phyloP scores from a whole-genome alignment of 2,888 invertebrate species.

The Catocala fraxini region DNA sequence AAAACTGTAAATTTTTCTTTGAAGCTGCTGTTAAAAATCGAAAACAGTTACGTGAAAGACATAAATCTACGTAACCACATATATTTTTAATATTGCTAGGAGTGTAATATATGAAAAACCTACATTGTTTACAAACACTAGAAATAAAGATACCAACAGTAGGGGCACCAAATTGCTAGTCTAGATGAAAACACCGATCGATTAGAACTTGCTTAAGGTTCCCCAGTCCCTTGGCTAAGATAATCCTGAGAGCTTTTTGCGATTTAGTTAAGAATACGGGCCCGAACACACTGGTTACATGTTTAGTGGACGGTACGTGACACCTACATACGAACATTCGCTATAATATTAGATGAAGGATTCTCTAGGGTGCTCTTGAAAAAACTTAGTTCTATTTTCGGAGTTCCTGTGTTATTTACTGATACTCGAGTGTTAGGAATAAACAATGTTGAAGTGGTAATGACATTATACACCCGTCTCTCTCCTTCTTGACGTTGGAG shows the following conservation, averaged over 20 bases:
- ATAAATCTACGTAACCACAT: too few species aligned
- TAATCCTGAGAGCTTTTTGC: constrained; percentile 46
- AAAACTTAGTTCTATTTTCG: constrained; percentile 9
- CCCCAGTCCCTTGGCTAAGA: constrained; percentile 26
- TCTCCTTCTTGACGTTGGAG: too few species aligned
- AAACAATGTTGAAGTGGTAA: background rate
- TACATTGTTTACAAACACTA: background rate
- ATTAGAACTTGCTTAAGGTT: constrained; percentile 31
- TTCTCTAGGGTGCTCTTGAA: constrained; percentile 8
- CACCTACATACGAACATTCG: constrained; percentile 11
- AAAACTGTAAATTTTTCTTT: too few species aligned
- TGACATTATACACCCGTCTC: too few species aligned
- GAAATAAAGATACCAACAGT: background rate
- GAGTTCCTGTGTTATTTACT: constrained; percentile 16
- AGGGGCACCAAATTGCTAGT: constrained; percentile 10
- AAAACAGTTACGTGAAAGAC: too few species aligned
- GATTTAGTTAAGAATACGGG: constrained; percentile 40
- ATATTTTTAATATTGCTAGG: background rate
- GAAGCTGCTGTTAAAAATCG: too few species aligned
- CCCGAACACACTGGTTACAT: constrained; percentile 23
- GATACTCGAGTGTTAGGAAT: background rate
- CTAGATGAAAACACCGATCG: constrained; percentile 37
- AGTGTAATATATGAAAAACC: constrained; percentile 14
- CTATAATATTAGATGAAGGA: constrained; percentile 4
- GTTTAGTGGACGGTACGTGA: constrained; percentile 35